Evolutionary conservation across 2,888 invertebrate species (phyloP), one percentile per base, ranked within the genome.

Genomic region (Saturnia japonica): DNA sequence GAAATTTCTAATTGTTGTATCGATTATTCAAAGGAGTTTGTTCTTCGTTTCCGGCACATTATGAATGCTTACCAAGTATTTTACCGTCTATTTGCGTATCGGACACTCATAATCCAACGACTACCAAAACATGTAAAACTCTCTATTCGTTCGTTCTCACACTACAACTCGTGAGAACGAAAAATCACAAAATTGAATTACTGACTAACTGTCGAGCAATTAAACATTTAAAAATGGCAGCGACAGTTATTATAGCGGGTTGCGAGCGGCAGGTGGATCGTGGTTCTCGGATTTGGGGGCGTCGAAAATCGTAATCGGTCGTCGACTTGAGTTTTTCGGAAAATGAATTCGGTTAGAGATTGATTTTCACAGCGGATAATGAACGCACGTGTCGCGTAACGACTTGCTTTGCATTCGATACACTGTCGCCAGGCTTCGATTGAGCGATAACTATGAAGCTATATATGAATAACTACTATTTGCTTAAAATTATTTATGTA

Each of bases 301-400:
- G 83, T 88, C 85, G 78, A 86, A 88, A 91, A 89, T 88, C 79
- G 84, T 79, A 91, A 92, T 93, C 93, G 93, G 93, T 77, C 91
- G 87, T 82, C 85, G 90, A 85, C 90, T 87, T 78, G 70, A 77
- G 84, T 84, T 87, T 87, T 88, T 88, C 85, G 87, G 89, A 87
- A 90, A 89, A 92, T 85, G 79, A 82, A 79, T 75, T 81, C 82
- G 84, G 84, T 86, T 80, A 78, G 79, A 79, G 91, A 91, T 92
- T 88, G 90, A 94, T 93, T 94, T 91, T 84, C 92, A 92, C 91
- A 92, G 91, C 88, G 84, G 85, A 91, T 93, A 91, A 89, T 84
- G 84, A 90, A 93, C 92, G 93, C 93, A 91, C 93, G 93, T 91
- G 93, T 86, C 85, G 74, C 73, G 75, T 75, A 77, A 72, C 73